Percentiles rank a stretch among this genome's conserved stretches.
phyloP scores from a whole-genome alignment of 2,113 vertebrate genomes.

The Brachypteracias leptosomus region DNA sequence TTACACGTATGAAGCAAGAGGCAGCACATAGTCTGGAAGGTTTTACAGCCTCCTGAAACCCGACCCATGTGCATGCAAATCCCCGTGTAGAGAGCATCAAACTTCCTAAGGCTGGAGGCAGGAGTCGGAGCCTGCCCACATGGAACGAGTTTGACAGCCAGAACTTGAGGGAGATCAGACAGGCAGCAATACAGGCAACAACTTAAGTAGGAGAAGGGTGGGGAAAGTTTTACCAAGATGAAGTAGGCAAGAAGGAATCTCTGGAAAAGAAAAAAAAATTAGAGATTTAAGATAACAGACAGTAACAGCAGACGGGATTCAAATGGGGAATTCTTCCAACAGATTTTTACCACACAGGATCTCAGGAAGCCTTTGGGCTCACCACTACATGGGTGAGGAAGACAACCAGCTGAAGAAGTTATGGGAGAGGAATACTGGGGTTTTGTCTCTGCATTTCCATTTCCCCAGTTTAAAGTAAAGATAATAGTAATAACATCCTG shows the following conservation, averaged over 20 bases:
- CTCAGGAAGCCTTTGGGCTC: background rate
- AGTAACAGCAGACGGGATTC: background rate
- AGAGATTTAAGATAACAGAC: constrained; percentile 12
- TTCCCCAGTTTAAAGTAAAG: background rate
- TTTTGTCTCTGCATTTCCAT: background rate
- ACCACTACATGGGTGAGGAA: background rate
- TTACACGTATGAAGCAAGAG: background rate
- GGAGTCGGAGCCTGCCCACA: background rate
- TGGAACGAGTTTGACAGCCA: background rate
- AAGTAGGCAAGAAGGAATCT: constrained; percentile 43
- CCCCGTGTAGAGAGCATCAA: background rate
- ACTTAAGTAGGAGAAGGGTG: background rate
- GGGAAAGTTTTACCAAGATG: background rate
- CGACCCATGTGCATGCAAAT: background rate
- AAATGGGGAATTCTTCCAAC: background rate
- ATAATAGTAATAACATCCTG: background rate
- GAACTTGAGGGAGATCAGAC: background rate
- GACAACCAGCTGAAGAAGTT: background rate
- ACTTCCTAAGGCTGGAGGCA: background rate
- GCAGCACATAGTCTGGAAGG: background rate
- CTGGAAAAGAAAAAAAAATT: background rate
- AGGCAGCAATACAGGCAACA: background rate
- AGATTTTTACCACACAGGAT: background rate
- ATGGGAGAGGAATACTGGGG: background rate
- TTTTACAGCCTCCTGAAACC: background rate